Evolutionary conservation across 2,113 vertebrate genomes (phyloP).

Genomic region (Paraplagusia blochii): DNA sequence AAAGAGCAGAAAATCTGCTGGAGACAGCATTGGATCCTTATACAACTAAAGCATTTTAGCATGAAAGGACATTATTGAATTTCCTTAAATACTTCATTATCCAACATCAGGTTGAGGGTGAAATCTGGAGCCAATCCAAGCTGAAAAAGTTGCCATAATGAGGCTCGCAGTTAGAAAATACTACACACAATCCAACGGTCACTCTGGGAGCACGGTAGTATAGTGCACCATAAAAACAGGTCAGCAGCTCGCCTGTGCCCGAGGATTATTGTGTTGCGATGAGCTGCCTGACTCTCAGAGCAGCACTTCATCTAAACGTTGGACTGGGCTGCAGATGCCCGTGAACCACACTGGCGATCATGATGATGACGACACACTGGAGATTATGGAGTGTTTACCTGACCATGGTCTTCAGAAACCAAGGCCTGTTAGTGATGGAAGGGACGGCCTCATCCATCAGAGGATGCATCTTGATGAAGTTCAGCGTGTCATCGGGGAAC

Average conservation of each 20-base stretch:
- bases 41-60: not conserved
- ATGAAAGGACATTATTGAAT: not conserved
- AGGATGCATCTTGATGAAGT: constrained; percentile 98
- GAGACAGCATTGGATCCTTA: not conserved
- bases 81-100: no score
- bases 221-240: constrained; percentile 40
- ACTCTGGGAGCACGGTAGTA: constrained; percentile 21
- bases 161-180: not conserved
- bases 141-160: no score
- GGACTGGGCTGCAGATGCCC: constrained; percentile 39
- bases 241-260: constrained; percentile 45
- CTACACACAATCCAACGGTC: not conserved
- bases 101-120: no score
- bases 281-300: constrained; percentile 44
- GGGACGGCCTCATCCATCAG: constrained; percentile 97
- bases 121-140: no score
- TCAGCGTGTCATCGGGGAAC: constrained; percentile 96
- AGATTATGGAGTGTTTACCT: constrained; percentile 78
- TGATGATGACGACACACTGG: constrained; percentile 8
- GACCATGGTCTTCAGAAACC: constrained; percentile 98
- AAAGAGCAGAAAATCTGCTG: not conserved
- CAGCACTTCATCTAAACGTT: constrained; percentile 56
- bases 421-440: constrained; percentile 90
- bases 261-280: constrained; percentile 52
- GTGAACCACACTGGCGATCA: constrained; percentile 7